A percentile compares a stretch with the other conserved stretches of the same genome.
Evolutionary conservation across 1,140 invertebrate species (phyloP).

Genomic region (Drosophila lowei): DNA sequence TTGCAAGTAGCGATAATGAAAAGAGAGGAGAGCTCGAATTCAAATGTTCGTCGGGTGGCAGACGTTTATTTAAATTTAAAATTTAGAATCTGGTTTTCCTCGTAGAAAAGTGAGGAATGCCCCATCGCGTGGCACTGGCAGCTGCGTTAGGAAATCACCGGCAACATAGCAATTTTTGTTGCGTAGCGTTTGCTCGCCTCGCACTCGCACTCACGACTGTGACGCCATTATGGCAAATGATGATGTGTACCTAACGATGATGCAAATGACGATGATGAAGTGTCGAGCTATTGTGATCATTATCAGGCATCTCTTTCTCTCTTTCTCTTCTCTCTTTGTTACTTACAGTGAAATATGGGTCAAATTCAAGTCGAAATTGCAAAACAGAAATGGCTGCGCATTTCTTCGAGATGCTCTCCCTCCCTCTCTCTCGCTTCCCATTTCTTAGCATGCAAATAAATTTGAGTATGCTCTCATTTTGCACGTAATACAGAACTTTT

Average conservation of each 20-base stretch:
- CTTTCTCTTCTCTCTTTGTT: constrained; percentile 15
- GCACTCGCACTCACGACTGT: constrained; percentile 37
- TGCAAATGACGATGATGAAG: constrained; percentile 37
- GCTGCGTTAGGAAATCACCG: too few relatives aligned
- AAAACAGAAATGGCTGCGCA: constrained; percentile 37
- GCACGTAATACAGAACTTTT: constrained; percentile 71
- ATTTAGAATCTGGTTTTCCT: too few relatives aligned
- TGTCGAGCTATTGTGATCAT: constrained; percentile 53
- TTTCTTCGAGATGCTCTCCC: constrained; percentile 11
- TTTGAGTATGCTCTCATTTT: constrained; percentile 63
- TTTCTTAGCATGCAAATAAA: constrained; percentile 51
- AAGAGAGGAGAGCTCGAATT: too few relatives aligned
- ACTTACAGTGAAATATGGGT: constrained; percentile 66
- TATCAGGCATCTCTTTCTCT: constrained; percentile 28
- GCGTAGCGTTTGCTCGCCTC: too few relatives aligned
- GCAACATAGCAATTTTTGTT: too few relatives aligned
- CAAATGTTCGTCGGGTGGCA: too few relatives aligned
- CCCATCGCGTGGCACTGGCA: too few relatives aligned
- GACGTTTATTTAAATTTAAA: too few relatives aligned
- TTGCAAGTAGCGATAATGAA: too few relatives aligned
- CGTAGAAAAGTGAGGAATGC: too few relatives aligned
- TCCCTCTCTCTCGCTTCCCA: neutral
- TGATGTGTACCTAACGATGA: constrained; percentile 65
- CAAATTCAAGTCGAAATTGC: constrained; percentile 61
- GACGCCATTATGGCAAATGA: constrained; percentile 63